Conservation (phyloP, 2,797 vertebrate genomes). For the Malacoctenus gilli region DNA sequence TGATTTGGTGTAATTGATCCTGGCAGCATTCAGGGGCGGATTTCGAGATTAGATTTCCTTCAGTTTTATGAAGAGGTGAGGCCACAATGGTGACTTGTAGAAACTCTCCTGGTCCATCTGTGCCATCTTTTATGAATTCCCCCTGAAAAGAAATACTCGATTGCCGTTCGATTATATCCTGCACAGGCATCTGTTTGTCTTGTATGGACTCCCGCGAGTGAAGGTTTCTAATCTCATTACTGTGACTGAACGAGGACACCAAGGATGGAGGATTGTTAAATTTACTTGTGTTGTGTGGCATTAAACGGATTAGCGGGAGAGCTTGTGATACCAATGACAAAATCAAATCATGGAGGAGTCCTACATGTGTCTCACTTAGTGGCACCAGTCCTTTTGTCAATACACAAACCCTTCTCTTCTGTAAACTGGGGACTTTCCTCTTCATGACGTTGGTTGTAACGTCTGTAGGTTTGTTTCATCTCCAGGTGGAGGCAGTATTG, state of each 20-base stretch:
- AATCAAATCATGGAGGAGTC: slow-evolving; percentile 55
- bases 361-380: neutral
- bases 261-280: neutral
- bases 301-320: slow-evolving; percentile 32
- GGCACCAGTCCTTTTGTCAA: neutral
- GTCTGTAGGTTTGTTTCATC: slow-evolving; percentile 8
- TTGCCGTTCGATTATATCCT: too few relatives aligned
- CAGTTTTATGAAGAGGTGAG: too few relatives aligned
- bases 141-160: too few relatives aligned
- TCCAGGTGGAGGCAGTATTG: slow-evolving; percentile 62
- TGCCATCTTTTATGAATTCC: neutral
- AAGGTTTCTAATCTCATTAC: neutral
- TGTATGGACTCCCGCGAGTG: too few relatives aligned
- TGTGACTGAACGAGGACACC: slow-evolving; percentile 10
- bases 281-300: slow-evolving; percentile 18
- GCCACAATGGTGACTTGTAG: neutral
- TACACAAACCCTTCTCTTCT: neutral
- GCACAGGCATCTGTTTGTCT: neutral
- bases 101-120: neutral
- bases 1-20: neutral
- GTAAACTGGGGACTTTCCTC: neutral
- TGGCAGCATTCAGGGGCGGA: neutral
- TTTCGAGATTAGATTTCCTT: neutral
- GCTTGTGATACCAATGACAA: slow-evolving; percentile 65
- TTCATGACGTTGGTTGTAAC: neutral